A percentile compares a stretch with the other conserved stretches of the same genome.
phyloP scores from a whole-genome alignment of 2,113 vertebrate genomes.

The Epinephelus cyanopodus region DNA sequence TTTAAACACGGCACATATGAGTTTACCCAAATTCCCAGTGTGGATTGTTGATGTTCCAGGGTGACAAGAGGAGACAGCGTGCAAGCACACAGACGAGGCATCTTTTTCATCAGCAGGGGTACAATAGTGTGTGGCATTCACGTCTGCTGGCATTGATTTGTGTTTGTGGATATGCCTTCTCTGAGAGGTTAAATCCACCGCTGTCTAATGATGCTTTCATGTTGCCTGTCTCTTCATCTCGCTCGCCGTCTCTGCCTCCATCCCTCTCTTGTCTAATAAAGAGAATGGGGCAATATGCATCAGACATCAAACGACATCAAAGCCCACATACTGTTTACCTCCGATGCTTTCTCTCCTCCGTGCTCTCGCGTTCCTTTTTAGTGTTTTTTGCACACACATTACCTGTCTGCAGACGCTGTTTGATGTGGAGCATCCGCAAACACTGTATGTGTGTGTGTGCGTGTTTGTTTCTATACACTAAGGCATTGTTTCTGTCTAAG shows the following conservation, averaged over 20 bases:
- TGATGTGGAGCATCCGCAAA: constrained; percentile 66
- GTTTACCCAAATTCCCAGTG: constrained; percentile 7
- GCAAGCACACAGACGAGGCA: not conserved
- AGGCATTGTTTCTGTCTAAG: constrained; percentile 28
- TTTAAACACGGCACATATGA: not conserved
- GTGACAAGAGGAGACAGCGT: constrained; percentile 3
- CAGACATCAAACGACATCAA: constrained; percentile 81
- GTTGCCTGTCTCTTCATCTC: constrained; percentile 62
- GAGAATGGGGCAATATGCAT: constrained; percentile 60
- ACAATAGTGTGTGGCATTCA: constrained; percentile 27
- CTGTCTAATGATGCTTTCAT: constrained; percentile 77
- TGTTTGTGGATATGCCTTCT: constrained; percentile 66
- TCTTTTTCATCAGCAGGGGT: constrained; percentile 33
- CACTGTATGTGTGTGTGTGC: not conserved
- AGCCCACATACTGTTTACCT: constrained; percentile 66
- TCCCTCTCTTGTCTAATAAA: constrained; percentile 62
- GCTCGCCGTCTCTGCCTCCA: constrained; percentile 34
- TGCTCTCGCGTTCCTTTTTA: constrained; percentile 41
- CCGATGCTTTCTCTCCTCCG: constrained; percentile 45
- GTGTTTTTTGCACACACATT: constrained; percentile 53
- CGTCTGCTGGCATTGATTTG: constrained; percentile 56
- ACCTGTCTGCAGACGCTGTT: constrained; percentile 67
- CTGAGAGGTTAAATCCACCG: constrained; percentile 76
- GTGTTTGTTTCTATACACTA: not conserved
- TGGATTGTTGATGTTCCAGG: not conserved